A percentile compares a stretch with the other conserved stretches of the same genome.
phyloP scores from a whole-genome alignment of 2,888 invertebrate genomes.

The Mythimna ferrago region DNA sequence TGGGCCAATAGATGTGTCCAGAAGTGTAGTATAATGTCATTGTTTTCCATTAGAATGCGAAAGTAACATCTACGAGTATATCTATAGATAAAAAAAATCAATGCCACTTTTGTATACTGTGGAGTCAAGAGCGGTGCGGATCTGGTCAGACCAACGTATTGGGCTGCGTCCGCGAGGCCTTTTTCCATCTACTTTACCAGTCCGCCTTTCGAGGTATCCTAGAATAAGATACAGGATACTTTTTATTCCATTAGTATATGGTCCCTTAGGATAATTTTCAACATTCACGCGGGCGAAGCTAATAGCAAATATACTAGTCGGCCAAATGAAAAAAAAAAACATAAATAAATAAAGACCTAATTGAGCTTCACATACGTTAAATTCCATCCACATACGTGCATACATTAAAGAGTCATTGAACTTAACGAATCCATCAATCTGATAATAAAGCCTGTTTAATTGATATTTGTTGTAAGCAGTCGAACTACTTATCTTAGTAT shows the following conservation, averaged over 20 bases:
- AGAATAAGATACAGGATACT: too few relatives aligned
- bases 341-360: not conserved
- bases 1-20: too few relatives aligned
- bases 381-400: not conserved
- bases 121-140: too few relatives aligned
- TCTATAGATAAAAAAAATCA: too few relatives aligned
- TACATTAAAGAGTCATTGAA: conserved; percentile 29
- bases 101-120: too few relatives aligned
- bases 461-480: conserved; percentile 9
- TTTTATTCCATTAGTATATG: not conserved
- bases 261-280: not conserved
- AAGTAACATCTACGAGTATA: too few relatives aligned
- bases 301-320: not conserved
- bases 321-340: not conserved
- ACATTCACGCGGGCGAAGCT: not conserved
- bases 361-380: not conserved
- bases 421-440: conserved; percentile 11
- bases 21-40: too few relatives aligned
- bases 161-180: too few relatives aligned
- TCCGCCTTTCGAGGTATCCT: too few relatives aligned
- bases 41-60: too few relatives aligned
- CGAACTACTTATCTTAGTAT: conserved; percentile 25
- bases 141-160: too few relatives aligned
- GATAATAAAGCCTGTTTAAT: conserved; percentile 33
- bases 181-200: too few relatives aligned